Conservation (phyloP, 2,113 vertebrate species). For the Dipodomys stephensi region DNA sequence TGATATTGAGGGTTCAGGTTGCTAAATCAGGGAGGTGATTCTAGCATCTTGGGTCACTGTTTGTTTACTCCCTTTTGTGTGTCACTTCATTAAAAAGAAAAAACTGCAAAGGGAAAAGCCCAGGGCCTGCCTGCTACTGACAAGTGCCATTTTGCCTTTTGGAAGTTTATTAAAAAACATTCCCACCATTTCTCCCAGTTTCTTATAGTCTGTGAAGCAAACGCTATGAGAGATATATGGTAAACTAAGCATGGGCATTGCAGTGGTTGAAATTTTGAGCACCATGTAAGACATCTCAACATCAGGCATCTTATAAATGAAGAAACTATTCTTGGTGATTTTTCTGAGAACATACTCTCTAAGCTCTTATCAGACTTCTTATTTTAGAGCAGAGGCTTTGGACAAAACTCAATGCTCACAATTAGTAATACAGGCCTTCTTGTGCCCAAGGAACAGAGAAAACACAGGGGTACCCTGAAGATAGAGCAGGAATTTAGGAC, state of each 20-base stretch:
- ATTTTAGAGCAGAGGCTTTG: slow-evolving; percentile 36
- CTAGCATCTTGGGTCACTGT: too few relatives aligned
- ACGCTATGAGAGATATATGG: background rate
- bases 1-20: background rate
- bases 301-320: slow-evolving; percentile 53
- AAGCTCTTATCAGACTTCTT: slow-evolving; percentile 17
- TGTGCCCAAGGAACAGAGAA: background rate
- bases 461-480: background rate
- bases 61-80: too few relatives aligned
- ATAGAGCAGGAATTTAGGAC: background rate
- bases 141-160: background rate
- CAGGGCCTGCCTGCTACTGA: rapidly evolving
- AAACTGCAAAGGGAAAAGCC: background rate
- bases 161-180: background rate
- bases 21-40: background rate
- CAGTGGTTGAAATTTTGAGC: slow-evolving; percentile 50
- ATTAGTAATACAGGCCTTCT: background rate
- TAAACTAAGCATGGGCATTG: background rate
- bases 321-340: slow-evolving; percentile 55
- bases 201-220: background rate
- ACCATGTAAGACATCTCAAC: slow-evolving; percentile 56
- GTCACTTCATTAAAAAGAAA: background rate
- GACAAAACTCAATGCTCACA: background rate
- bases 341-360: slow-evolving; percentile 50
- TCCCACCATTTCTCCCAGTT: background rate